Conservation (phyloP, 2,888 invertebrate species). For the Amiota mariae region DNA sequence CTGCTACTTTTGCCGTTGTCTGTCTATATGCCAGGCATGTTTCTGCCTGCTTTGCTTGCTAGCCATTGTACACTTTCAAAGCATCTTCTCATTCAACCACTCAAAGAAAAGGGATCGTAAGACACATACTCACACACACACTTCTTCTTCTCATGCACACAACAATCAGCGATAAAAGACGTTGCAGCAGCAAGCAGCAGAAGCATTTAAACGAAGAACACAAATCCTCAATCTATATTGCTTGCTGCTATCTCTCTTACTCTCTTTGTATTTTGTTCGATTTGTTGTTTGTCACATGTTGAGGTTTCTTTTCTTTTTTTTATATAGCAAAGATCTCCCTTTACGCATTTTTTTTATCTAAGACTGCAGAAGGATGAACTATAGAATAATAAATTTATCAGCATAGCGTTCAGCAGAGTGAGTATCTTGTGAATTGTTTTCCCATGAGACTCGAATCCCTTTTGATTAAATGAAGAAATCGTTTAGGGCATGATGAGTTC, state of each 20-base stretch:
- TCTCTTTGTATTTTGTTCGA: not conserved
- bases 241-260: constrained; percentile 7
- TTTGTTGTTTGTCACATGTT: constrained; percentile 7
- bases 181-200: constrained; percentile 39
- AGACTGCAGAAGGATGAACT: no score
- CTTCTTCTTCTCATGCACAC: not conserved
- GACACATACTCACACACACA: constrained; percentile 31
- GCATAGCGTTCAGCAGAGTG: no score
- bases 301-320: not conserved
- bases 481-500: no score
- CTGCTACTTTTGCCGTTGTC: constrained; percentile 30
- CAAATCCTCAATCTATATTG: not conserved
- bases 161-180: constrained; percentile 17
- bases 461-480: no score
- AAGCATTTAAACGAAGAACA: constrained; percentile 13
- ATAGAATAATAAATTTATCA: no score
- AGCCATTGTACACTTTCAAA: not conserved
- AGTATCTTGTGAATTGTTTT: no score
- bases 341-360: no score
- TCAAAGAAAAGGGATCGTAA: constrained; percentile 22
- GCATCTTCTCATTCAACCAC: constrained; percentile 39
- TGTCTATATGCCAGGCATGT: no score
- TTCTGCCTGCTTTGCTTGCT: constrained; percentile 37
- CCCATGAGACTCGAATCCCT: no score
- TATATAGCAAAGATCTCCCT: not conserved